phyloP scores from a whole-genome alignment of 1,140 invertebrate species.

The Aethina tumida region DNA sequence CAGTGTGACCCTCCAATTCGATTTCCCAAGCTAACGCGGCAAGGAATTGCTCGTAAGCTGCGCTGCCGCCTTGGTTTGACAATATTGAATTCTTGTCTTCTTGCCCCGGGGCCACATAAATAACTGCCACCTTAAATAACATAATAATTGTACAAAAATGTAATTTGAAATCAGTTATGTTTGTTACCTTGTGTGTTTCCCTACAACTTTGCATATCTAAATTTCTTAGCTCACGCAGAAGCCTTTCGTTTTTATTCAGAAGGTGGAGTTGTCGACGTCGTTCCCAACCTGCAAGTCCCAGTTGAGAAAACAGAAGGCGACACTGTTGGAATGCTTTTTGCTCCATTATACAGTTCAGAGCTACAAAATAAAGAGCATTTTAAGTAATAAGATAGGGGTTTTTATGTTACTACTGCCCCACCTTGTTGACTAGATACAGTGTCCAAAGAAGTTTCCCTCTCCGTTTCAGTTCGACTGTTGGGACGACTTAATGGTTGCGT shows the following conservation, averaged over 20 bases:
- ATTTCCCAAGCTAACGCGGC: slow-evolving; percentile 93
- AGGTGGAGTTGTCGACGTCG: slow-evolving; percentile 76
- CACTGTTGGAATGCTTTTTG: slow-evolving; percentile 71
- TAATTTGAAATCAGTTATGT: no score
- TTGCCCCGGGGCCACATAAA: slow-evolving; percentile 94
- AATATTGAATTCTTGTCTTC: slow-evolving; percentile 93
- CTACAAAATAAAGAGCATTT: slow-evolving; percentile 15
- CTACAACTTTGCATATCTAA: slow-evolving; percentile 85
- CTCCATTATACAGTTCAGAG: slow-evolving; percentile 17
- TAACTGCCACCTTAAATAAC: slow-evolving; percentile 60
- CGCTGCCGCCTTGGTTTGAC: slow-evolving; percentile 72
- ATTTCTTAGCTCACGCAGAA: slow-evolving; percentile 85
- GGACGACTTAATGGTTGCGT: slow-evolving; percentile 26
- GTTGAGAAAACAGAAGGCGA: slow-evolving; percentile 77
- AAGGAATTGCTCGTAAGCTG: slow-evolving; percentile 90
- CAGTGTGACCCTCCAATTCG: slow-evolving; percentile 89
- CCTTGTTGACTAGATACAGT: slow-evolving; percentile 8
- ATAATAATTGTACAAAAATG: slow-evolving; percentile 2
- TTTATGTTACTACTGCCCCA: slow-evolving; percentile 4
- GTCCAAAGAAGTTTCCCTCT: slow-evolving; percentile 4
- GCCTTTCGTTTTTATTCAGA: slow-evolving; percentile 79
- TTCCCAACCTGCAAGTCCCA: slow-evolving; percentile 85
- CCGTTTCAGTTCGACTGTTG: slow-evolving; percentile 9
- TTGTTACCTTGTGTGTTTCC: slow-evolving; percentile 94
- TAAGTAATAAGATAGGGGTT: slow-evolving; percentile 5